These are phyloP conservation scores for Chromoteleia sp. DNA, from an alignment of 2,888 invertebrate genomes.

Conservation along the genomic window DNA sequence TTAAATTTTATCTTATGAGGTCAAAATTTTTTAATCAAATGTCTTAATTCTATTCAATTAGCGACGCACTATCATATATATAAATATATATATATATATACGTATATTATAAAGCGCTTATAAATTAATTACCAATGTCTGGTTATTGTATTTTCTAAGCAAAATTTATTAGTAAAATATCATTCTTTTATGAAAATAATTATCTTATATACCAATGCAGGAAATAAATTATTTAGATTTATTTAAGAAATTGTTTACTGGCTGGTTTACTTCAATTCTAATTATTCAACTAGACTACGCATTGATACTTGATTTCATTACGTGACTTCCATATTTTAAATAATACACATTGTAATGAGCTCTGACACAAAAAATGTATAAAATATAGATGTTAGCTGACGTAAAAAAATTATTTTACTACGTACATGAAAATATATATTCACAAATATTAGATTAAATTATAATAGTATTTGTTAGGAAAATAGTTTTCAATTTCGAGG, in stretches of 20 bases:
- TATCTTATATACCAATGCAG: background rate
- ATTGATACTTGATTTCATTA: background rate
- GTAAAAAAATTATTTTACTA: too few species aligned
- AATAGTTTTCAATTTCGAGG: too few species aligned
- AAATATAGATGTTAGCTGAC: too few species aligned
- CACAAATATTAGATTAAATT: too few species aligned
- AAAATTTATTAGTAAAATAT: background rate
- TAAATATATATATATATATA: too few species aligned
- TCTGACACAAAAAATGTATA: background rate
- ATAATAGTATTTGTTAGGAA: too few species aligned
- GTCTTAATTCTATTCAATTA: background rate
- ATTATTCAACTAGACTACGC: conserved; percentile 8
- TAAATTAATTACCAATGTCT: too few species aligned
- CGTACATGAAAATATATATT: too few species aligned
- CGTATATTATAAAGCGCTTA: too few species aligned
- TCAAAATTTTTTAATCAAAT: background rate
- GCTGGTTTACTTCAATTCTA: background rate
- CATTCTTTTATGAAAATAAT: background rate
- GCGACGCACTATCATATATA: background rate
- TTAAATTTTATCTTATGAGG: conserved; percentile 7
- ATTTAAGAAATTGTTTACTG: background rate
- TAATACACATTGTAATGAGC: background rate
- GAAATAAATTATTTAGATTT: background rate
- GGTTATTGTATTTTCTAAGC: too few species aligned
- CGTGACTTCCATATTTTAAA: background rate